phyloP scores from a whole-genome alignment of 2,888 invertebrate species.

The Drosophila leonis region DNA sequence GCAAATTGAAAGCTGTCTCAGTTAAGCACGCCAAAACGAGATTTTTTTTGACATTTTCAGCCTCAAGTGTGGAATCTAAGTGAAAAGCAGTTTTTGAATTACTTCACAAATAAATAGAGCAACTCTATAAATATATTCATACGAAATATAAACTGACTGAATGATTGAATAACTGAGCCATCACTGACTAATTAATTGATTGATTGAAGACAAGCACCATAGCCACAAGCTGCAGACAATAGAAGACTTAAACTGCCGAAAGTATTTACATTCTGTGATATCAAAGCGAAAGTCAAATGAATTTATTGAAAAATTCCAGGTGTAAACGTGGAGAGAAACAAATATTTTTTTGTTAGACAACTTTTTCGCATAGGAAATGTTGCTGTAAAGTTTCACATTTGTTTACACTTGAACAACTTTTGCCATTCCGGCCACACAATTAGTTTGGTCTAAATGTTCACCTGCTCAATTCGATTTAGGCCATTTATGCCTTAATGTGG shows the following conservation, averaged over 20 bases:
- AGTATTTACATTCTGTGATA: not conserved
- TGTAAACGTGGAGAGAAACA: not conserved
- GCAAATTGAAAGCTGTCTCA: too few species aligned
- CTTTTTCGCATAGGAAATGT: not conserved
- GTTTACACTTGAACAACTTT: constrained; percentile 1
- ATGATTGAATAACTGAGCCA: not conserved
- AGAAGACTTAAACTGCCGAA: too few species aligned
- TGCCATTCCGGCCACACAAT: not conserved
- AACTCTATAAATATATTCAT: too few species aligned
- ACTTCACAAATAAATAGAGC: too few species aligned
- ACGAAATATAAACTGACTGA: not conserved
- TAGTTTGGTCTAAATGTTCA: constrained; percentile 8
- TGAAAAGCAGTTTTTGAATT: too few species aligned
- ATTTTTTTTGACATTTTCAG: too few species aligned
- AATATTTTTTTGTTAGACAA: not conserved
- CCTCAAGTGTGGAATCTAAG: too few species aligned
- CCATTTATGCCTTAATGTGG: constrained; percentile 26
- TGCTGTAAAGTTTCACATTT: not conserved
- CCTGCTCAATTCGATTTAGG: constrained; percentile 23
- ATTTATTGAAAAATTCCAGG: not conserved
- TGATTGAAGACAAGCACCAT: not conserved
- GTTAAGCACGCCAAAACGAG: too few species aligned
- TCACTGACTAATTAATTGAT: not conserved
- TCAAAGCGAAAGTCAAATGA: not conserved
- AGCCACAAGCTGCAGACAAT: not conserved